Evolutionary conservation across 1,140 invertebrate species (phyloP), one percentile per base, ranked within the genome.

Genomic region (Bombus pascuorum): DNA sequence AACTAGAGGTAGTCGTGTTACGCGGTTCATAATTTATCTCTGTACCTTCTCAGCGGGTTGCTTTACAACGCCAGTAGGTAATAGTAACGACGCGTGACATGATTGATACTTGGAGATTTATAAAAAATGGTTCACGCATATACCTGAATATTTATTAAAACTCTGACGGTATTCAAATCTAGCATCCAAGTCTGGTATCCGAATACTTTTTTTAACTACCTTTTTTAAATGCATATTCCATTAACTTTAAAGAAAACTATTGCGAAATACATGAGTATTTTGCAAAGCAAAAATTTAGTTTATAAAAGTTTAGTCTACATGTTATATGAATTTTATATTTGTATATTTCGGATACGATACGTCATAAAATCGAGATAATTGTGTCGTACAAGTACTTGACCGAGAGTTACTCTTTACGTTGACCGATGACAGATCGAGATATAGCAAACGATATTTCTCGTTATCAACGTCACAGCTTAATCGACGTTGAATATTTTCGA

Each of bases 401-500:
- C 47, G 47, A 18, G 47, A 18, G 6, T 18, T 18, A 53, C 18
- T 1, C 47, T 8, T 28, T 32, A 12, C n/a, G 13, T 75, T 3
- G 10, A 34, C 18, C 4, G 32, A 13, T 4, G 47, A 10, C 32
- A 18, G 28, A 59, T 53, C 0, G 47, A n/a, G 22, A 62, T 32
- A 47, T 5, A 34, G n/a, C 62, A 25, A 68, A 37, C 57, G 71
- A 75, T 22, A 13, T 34, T 28, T 44, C 37, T 28, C 22, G 22
- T 44, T 44, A 28, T n/a, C 32, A n/a, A 74, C 15, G 0, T 10
- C 3, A 3, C 39, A 71, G 44, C 44, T 65, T 70, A 70, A 77
- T 83, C 68, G 12, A 62, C 32, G 44, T 59, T 59, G 25, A 10
- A 70, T 77, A 83, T 83, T 70, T 34, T 18, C 32, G 10, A n/a